Evolutionary conservation across 2,113 vertebrate genomes (phyloP).

Genomic region (Notarius quadriscutis): DNA sequence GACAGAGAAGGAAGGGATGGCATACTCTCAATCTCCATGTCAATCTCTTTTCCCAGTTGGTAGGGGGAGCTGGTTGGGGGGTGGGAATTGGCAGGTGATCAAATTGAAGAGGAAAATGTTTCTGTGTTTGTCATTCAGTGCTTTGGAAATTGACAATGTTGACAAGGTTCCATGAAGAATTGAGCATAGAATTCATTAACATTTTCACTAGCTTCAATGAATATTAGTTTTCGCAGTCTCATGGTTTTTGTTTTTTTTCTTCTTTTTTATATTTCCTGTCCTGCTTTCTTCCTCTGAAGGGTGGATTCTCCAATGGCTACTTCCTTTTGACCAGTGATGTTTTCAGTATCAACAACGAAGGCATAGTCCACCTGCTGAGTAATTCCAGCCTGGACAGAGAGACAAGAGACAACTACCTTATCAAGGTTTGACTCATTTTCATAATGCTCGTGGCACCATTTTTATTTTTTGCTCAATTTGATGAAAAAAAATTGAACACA

Average conservation of each 20-base stretch:
- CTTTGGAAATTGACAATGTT: not conserved
- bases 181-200: not conserved
- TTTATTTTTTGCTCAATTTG: not conserved
- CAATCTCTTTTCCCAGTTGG: not conserved
- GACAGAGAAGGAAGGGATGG: not conserved
- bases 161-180: not conserved
- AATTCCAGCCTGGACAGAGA: slow-evolving; percentile 77
- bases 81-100: not conserved
- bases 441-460: not conserved
- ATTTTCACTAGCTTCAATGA: not conserved
- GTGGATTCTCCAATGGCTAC: slow-evolving; percentile 73
- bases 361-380: slow-evolving; percentile 68
- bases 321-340: slow-evolving; percentile 66
- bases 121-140: no score
- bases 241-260: not conserved
- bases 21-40: not conserved
- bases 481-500: not conserved
- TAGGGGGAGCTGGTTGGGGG: not conserved
- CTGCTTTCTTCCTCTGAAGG: slow-evolving; percentile 53
- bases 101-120: not conserved
- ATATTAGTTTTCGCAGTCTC: not conserved
- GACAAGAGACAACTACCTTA: slow-evolving; percentile 61
- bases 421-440: slow-evolving; percentile 66
- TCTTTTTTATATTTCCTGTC: not conserved
- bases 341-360: slow-evolving; percentile 71